Evolutionary conservation across 2,797 vertebrate species (phyloP).

Genomic region (Tachyglossus aculeatus): DNA sequence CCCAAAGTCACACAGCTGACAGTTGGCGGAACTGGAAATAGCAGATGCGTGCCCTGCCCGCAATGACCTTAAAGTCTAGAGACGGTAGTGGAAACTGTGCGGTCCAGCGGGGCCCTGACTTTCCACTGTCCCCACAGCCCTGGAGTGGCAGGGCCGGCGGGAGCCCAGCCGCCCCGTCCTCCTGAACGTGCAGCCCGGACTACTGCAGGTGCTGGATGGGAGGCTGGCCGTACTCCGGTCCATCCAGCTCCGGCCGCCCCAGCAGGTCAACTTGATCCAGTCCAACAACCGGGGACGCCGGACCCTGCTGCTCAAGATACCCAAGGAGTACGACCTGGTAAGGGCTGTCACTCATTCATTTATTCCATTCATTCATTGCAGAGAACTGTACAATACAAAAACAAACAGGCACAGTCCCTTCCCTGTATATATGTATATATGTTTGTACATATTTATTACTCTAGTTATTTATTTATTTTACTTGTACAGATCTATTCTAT

Average conservation of each 20-base stretch:
- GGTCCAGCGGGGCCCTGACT: not conserved
- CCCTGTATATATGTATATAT: no score
- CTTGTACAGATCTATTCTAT: no score
- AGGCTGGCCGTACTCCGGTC: slow-evolving; percentile 76
- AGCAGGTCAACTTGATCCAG: slow-evolving; percentile 77
- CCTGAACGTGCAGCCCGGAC: slow-evolving; percentile 79
- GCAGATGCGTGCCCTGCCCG: no score
- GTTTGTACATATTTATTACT: no score
- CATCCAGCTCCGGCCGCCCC: slow-evolving; percentile 76
- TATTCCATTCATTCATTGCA: no score
- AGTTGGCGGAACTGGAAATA: no score
- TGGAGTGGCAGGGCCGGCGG: slow-evolving; percentile 87
- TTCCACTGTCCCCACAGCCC: slow-evolving; percentile 76
- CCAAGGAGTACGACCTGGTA: slow-evolving; percentile 84
- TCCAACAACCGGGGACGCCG: slow-evolving; percentile 81
- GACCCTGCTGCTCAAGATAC: slow-evolving; percentile 83
- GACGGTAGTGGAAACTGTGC: slow-evolving; percentile 72
- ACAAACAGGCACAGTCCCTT: no score
- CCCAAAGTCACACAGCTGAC: no score
- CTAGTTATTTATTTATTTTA: no score
- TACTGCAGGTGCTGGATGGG: slow-evolving; percentile 79
- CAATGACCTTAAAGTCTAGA: no score
- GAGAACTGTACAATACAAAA: no score
- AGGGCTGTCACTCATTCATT: no score
- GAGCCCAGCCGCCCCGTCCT: slow-evolving; percentile 75